Evolutionary conservation across 2,113 vertebrate genomes (phyloP).

Genomic region (Aptenodytes forsteri): DNA sequence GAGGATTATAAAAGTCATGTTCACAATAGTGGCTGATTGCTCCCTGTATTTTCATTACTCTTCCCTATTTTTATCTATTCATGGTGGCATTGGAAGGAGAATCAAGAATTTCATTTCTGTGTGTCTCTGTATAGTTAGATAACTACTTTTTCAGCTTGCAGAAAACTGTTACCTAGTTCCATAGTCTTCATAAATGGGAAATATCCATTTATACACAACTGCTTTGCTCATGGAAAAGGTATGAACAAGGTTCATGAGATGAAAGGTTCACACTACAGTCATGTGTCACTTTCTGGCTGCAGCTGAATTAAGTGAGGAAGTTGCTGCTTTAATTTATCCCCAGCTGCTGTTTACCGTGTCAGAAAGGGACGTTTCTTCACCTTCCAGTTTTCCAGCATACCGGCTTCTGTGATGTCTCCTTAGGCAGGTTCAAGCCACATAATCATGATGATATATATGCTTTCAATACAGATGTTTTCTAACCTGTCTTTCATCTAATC

Average conservation of each 20-base stretch:
- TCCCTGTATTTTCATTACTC: slow-evolving; percentile 32
- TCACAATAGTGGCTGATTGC: slow-evolving; percentile 58
- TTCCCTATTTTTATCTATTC: slow-evolving; percentile 31
- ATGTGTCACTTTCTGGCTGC: background rate
- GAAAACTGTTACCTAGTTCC: background rate
- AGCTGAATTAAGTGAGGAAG: background rate
- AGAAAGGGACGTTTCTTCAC: background rate
- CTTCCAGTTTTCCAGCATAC: background rate
- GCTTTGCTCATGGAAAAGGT: background rate
- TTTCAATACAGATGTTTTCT: background rate
- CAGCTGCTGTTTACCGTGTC: background rate
- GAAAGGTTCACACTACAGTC: background rate
- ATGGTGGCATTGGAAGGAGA: background rate
- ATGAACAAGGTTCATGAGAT: background rate
- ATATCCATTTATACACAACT: background rate
- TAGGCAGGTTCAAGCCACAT: background rate
- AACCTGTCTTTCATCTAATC: background rate
- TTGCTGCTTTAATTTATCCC: background rate
- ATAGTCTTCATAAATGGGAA: background rate
- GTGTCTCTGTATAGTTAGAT: background rate
- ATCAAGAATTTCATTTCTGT: slow-evolving; percentile 19
- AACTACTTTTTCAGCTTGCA: background rate
- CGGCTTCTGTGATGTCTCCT: accelerated
- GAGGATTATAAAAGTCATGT: slow-evolving; percentile 8
- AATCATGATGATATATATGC: accelerated